Evolutionary conservation across 2,113 vertebrate genomes (phyloP).

Genomic region (Odontesthes bonariensis): DNA sequence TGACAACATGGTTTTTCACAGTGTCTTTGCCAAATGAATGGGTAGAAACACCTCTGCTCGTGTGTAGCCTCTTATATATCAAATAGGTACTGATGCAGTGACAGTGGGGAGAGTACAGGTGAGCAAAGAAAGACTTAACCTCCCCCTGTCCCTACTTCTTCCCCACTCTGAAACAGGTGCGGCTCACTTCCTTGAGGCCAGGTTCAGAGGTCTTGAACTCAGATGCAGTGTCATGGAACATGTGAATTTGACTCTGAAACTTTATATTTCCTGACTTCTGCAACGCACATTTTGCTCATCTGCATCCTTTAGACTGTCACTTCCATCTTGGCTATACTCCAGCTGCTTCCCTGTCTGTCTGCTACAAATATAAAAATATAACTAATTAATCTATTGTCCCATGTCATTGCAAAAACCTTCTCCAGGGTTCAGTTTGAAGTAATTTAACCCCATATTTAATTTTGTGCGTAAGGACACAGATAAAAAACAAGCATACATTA

Average conservation of each 20-base stretch:
- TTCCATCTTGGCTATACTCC: background rate
- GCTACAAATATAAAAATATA: background rate
- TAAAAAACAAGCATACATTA: too few species aligned
- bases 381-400: background rate
- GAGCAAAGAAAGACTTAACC: conserved; percentile 11
- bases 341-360: background rate
- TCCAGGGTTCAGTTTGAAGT: background rate
- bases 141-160: background rate
- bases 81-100: background rate
- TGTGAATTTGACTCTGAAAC: conserved; percentile 54
- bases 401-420: background rate
- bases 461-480: background rate
- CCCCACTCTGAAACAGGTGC: conserved; percentile 51
- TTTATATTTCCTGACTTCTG: conserved; percentile 42
- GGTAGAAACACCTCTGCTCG: background rate
- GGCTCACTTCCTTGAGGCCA: conserved; percentile 50
- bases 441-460: background rate
- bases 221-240: conserved; percentile 29
- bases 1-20: background rate
- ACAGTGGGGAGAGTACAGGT: conserved; percentile 18
- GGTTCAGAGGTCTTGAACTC: conserved; percentile 54
- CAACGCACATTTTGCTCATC: conserved; percentile 11
- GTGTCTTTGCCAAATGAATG: background rate
- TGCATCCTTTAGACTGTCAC: conserved; percentile 19
- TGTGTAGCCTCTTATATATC: too few species aligned